These are phyloP conservation scores for Pagrus major DNA, from an alignment of 2,113 vertebrate species.

Conservation along the genomic window DNA sequence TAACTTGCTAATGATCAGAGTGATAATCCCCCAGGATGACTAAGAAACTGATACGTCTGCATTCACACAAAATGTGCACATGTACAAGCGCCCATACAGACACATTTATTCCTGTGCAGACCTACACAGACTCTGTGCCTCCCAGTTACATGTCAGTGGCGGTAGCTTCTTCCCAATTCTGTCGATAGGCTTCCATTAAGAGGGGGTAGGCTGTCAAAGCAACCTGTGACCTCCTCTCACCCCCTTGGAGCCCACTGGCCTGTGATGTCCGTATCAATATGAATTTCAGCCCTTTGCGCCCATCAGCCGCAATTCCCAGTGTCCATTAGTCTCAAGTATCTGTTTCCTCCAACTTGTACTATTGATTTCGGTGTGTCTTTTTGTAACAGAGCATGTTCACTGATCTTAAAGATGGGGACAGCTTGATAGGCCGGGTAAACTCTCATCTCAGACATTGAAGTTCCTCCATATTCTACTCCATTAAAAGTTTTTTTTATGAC, in stretches of 20 bases:
- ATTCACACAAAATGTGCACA: constrained; percentile 50
- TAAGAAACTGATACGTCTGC: constrained; percentile 61
- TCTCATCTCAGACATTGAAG: constrained; percentile 39
- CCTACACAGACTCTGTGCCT: constrained; percentile 80
- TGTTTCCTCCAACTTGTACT: constrained; percentile 85
- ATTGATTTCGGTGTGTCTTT: constrained; percentile 87
- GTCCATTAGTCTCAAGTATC: constrained; percentile 94
- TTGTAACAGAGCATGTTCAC: constrained; percentile 72
- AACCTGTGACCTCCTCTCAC: constrained; percentile 84
- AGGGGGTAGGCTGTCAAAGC: constrained; percentile 86
- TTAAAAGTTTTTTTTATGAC: constrained; percentile 54
- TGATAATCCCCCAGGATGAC: constrained; percentile 37
- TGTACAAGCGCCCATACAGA: constrained; percentile 20
- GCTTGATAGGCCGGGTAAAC: constrained; percentile 64
- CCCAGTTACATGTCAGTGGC: constrained; percentile 83
- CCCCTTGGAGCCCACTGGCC: constrained; percentile 81
- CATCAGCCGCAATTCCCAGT: constrained; percentile 84
- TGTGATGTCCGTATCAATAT: constrained; percentile 88
- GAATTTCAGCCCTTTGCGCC: constrained; percentile 85
- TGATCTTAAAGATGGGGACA: constrained; percentile 80
- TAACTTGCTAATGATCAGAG: constrained; percentile 61
- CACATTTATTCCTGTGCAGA: constrained; percentile 59
- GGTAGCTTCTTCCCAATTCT: constrained; percentile 84
- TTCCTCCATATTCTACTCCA: constrained; percentile 21
- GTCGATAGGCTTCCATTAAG: constrained; percentile 96